These are phyloP conservation scores for Nyctibius bracteatus DNA, from an alignment of 2,113 vertebrate genomes.

Conservation along the genomic window DNA sequence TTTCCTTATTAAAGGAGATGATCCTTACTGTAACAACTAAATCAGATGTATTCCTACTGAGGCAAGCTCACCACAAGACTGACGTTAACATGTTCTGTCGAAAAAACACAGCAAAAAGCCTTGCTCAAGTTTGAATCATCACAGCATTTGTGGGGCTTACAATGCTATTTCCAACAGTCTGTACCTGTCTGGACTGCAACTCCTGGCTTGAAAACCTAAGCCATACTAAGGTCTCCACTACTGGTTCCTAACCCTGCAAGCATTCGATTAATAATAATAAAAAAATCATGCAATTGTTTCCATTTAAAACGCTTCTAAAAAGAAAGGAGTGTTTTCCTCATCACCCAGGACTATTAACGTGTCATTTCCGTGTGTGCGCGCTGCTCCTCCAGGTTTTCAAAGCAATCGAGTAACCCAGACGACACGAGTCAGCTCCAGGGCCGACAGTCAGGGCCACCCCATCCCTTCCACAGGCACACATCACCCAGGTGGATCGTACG, in stretches of 20 bases:
- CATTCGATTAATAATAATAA: neutral
- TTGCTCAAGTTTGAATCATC: conserved; percentile 5
- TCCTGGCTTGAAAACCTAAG: neutral
- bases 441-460: fast-evolving
- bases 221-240: neutral
- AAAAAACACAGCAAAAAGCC: neutral
- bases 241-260: neutral
- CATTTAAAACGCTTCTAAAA: neutral
- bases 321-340: neutral
- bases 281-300: neutral
- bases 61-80: neutral
- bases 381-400: neutral
- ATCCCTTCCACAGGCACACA: neutral
- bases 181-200: neutral
- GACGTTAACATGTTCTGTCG: neutral
- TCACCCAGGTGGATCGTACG: neutral
- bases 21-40: conserved; percentile 8
- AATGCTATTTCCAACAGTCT: neutral
- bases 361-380: neutral
- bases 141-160: neutral
- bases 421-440: neutral
- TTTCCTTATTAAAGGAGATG: conserved; percentile 43
- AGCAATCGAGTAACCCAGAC: neutral
- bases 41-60: neutral
- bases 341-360: neutral